Conservation (phyloP, 2,888 invertebrate species). For the Periphyllus acericola region DNA sequence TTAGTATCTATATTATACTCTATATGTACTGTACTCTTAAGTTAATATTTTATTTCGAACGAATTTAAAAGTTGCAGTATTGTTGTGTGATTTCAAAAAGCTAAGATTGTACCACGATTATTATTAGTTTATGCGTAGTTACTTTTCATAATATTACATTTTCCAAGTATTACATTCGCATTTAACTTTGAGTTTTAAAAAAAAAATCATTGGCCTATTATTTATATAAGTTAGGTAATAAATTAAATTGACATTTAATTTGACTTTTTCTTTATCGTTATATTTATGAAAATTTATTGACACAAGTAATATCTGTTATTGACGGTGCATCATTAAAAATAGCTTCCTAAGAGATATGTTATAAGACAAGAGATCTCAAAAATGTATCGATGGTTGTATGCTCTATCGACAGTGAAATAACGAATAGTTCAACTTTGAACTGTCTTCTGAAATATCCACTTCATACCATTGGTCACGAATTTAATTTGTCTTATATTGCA, state of each 20-base stretch:
- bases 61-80: constrained; percentile 20
- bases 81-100: not conserved
- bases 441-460: not conserved
- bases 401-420: too few relatives aligned
- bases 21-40: too few relatives aligned
- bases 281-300: too few relatives aligned
- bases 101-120: not conserved
- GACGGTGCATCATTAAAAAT: too few relatives aligned
- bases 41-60: not conserved
- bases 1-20: not conserved
- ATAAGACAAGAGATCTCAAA: too few relatives aligned
- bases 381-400: too few relatives aligned
- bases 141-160: constrained; percentile 13
- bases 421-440: not conserved
- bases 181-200: not conserved
- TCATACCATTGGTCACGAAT: constrained; percentile 2
- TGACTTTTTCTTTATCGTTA: too few relatives aligned
- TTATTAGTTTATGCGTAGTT: not conserved
- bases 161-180: constrained; percentile 1
- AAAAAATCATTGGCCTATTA: too few relatives aligned
- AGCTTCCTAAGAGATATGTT: too few relatives aligned
- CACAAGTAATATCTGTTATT: too few relatives aligned
- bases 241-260: too few relatives aligned
- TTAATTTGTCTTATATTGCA: not conserved
- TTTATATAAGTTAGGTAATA: too few relatives aligned